Evolutionary conservation across 2,113 vertebrate species (phyloP).

Genomic region (Alectura lathami): DNA sequence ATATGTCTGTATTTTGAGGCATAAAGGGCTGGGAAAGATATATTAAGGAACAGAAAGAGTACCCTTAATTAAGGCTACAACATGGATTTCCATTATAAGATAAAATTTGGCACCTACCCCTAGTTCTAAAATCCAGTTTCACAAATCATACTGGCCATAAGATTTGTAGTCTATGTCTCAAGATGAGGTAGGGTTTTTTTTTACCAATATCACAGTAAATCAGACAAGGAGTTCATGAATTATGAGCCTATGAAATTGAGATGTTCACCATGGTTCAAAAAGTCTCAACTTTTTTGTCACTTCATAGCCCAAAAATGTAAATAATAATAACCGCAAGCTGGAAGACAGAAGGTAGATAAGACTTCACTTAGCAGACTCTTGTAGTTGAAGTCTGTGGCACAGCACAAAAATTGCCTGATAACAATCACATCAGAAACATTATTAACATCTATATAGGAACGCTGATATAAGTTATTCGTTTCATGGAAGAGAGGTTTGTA

Average conservation of each 20-base stretch:
- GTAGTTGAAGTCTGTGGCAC: not conserved
- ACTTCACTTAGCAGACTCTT: not conserved
- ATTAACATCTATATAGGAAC: constrained; percentile 45
- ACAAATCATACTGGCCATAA: constrained; percentile 27
- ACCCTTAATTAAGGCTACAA: not conserved
- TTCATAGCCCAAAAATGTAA: constrained; percentile 13
- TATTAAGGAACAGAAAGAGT: not conserved
- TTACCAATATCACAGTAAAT: constrained; percentile 44
- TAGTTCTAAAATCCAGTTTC: constrained; percentile 4
- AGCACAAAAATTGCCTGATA: constrained; percentile 23
- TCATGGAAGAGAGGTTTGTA: not conserved
- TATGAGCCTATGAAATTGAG: constrained; percentile 24
- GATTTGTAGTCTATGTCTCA: constrained; percentile 22
- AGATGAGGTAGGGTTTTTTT: constrained; percentile 18
- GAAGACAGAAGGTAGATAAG: not conserved
- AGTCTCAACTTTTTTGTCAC: not conserved
- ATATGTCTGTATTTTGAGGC: not conserved
- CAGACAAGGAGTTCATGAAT: constrained; percentile 1
- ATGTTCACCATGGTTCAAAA: constrained; percentile 31
- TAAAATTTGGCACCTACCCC: constrained; percentile 1
- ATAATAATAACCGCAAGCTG: constrained; percentile 4
- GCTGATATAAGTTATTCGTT: not conserved
- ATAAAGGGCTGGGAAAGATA: not conserved
- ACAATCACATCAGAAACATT: not conserved
- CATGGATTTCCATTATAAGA: not conserved